Evolutionary conservation across 2,113 vertebrate species (phyloP).

Genomic region (Salvelinus fontinalis): DNA sequence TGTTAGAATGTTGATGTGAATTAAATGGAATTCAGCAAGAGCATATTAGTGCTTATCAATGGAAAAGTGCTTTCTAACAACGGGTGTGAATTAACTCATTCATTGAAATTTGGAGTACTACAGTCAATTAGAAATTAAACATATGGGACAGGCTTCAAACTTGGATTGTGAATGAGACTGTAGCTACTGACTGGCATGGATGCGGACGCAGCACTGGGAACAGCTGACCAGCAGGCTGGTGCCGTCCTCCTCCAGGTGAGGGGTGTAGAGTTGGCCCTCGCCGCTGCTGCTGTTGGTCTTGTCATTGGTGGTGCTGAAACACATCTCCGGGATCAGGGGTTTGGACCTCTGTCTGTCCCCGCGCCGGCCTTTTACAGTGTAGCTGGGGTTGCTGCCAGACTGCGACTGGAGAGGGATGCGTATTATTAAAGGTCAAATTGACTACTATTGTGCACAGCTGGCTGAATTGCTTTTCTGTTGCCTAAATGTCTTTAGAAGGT

Average conservation of each 20-base stretch:
- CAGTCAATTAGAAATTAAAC: not conserved
- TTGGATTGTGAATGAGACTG: no score
- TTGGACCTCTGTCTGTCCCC: slow-evolving; percentile 78
- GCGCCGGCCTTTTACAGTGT: slow-evolving; percentile 48
- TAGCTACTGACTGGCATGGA: slow-evolving; percentile 88
- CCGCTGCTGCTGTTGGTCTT: slow-evolving; percentile 56
- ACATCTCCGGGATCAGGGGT: slow-evolving; percentile 97
- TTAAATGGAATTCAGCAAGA: not conserved
- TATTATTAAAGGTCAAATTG: not conserved
- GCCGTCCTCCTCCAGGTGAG: slow-evolving; percentile 87
- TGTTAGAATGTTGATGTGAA: not conserved
- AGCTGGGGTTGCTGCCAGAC: slow-evolving; percentile 65
- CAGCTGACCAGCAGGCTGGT: slow-evolving; percentile 90
- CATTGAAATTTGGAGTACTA: no score
- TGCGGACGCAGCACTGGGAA: slow-evolving; percentile 86
- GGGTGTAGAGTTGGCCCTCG: slow-evolving; percentile 88
- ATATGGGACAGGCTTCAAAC: not conserved
- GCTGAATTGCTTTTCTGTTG: slow-evolving; percentile 83
- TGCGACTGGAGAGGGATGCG: slow-evolving; percentile 72
- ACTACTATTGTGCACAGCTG: slow-evolving; percentile 70
- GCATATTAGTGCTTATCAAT: not conserved
- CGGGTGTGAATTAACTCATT: no score
- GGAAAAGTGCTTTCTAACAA: not conserved
- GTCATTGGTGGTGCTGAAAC: slow-evolving; percentile 82
- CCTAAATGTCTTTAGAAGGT: no score